Conservation (phyloP, 2,113 vertebrate species). For the Agelaius tricolor region DNA sequence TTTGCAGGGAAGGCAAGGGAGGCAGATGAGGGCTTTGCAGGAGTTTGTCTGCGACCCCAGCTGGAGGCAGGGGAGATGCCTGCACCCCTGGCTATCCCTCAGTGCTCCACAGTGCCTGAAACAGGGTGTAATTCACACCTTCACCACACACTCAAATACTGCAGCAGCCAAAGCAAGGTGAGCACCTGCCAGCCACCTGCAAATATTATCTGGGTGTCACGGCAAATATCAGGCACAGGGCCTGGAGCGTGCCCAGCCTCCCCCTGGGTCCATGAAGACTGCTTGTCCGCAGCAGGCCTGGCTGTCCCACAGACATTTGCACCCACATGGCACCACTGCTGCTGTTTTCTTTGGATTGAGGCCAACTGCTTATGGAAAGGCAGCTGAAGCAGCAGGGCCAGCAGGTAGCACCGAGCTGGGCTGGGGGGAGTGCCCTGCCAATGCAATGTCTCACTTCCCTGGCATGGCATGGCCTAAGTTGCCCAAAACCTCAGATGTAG, state of each 20-base stretch:
- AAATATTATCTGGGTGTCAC: not conserved
- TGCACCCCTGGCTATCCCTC: not conserved
- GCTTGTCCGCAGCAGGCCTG: fast-evolving
- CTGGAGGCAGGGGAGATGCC: not conserved
- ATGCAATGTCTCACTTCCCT: not conserved
- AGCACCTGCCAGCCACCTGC: not conserved
- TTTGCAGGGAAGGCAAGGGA: not conserved
- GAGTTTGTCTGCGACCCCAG: not conserved
- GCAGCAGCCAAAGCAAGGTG: not conserved
- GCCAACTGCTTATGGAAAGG: conserved; percentile 8
- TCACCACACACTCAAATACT: not conserved
- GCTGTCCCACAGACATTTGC: not conserved
- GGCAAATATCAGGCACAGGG: not conserved
- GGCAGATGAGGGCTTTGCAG: not conserved
- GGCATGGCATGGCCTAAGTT: not conserved
- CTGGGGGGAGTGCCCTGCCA: not conserved
- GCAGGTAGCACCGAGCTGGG: not conserved
- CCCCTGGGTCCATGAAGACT: not conserved
- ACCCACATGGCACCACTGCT: not conserved
- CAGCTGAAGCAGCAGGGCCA: not conserved
- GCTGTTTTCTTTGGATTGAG: conserved; percentile 10
- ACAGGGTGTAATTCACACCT: not conserved
- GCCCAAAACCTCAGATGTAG: not conserved
- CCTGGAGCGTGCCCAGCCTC: not conserved
- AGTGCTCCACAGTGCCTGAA: not conserved